Percentiles rank a stretch among this genome's conserved stretches.
These are phyloP conservation scores for Ophion ventricosus DNA, from an alignment of 2,888 invertebrate genomes.

Conservation along the genomic window DNA sequence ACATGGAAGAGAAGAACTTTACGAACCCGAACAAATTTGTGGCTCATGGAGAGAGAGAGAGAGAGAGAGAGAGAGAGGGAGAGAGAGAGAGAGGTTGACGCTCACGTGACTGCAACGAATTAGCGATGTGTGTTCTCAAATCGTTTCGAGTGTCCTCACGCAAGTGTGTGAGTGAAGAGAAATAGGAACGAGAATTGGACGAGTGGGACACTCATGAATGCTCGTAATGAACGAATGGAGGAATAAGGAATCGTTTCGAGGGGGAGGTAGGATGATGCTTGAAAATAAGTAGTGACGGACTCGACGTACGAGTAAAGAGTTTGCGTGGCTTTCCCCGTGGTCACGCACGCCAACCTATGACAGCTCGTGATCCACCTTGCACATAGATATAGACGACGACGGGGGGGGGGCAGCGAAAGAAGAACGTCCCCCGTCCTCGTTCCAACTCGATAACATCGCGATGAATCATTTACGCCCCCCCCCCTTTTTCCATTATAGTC, in stretches of 20 bases:
- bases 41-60: background rate
- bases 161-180: background rate
- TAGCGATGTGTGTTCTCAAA: constrained; percentile 59
- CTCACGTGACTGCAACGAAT: constrained; percentile 63
- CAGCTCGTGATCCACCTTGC: constrained; percentile 33
- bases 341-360: constrained; percentile 61
- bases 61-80: constrained; percentile 5
- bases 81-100: background rate
- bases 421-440: background rate
- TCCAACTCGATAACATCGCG: constrained; percentile 8
- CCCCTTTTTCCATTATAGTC: background rate
- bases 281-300: constrained; percentile 70
- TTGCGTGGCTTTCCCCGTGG: constrained; percentile 52
- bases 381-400: background rate
- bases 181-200: constrained; percentile 19
- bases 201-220: constrained; percentile 45
- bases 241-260: constrained; percentile 11
- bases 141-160: constrained; percentile 58
- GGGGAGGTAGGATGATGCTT: constrained; percentile 28
- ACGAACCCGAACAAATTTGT: background rate
- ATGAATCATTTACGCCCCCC: background rate
- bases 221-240: constrained; percentile 39
- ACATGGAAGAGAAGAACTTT: background rate
- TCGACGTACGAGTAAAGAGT: constrained; percentile 66
- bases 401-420: background rate